A percentile compares a stretch with the other conserved stretches of the same genome.
Conservation (phyloP, 2,113 vertebrate species). For the Hydrochoerus hydrochaeris region DNA sequence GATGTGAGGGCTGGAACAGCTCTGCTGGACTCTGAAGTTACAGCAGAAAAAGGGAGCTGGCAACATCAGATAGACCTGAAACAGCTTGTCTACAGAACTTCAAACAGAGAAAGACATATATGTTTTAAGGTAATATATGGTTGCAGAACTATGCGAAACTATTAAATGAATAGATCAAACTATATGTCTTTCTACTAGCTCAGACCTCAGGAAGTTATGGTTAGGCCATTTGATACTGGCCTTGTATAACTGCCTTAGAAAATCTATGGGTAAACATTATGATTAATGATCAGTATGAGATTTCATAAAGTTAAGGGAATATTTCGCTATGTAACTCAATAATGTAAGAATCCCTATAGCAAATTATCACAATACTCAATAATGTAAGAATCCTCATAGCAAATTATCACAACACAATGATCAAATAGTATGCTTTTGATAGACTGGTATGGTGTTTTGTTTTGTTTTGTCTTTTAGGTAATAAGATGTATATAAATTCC, state of each 20-base stretch:
- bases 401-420: slow-evolving; percentile 11
- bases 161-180: not conserved
- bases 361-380: slow-evolving; percentile 14
- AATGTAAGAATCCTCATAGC: not conserved
- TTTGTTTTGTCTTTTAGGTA: not conserved
- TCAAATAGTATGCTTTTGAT: not conserved
- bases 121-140: not conserved
- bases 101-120: not conserved
- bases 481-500: not conserved
- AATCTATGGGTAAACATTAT: not conserved
- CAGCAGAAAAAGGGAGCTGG: not conserved
- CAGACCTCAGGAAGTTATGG: not conserved
- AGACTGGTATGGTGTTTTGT: not conserved
- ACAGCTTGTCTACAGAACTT: not conserved
- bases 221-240: not conserved
- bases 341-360: not conserved
- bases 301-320: not conserved
- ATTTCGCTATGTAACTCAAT: not conserved
- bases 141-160: not conserved
- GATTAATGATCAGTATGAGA: not conserved
- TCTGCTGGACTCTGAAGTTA: not conserved
- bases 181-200: not conserved
- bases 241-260: not conserved
- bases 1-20: not conserved
- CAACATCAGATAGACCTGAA: not conserved